Conservation (phyloP, 2,797 vertebrate genomes). For the Acipenser oxyrinchus region DNA sequence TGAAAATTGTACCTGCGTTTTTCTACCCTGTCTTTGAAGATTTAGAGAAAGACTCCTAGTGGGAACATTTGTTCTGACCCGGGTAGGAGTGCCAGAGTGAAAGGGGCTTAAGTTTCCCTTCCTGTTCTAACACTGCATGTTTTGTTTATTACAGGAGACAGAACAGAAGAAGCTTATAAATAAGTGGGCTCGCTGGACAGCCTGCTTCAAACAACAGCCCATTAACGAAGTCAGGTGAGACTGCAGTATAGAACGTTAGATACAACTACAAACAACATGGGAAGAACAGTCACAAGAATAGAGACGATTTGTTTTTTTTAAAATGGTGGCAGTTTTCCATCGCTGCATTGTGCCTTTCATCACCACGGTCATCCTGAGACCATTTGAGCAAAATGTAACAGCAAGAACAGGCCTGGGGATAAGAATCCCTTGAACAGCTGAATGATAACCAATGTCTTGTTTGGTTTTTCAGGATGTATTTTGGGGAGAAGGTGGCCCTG, state of each 20-base stretch:
- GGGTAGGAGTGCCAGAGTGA: too few species aligned
- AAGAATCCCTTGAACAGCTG: background rate
- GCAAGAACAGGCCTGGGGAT: background rate
- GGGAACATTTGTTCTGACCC: too few species aligned
- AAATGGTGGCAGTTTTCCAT: too few species aligned
- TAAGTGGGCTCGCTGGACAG: constrained; percentile 76
- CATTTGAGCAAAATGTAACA: background rate
- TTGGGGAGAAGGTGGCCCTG: constrained; percentile 88
- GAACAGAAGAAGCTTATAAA: constrained; percentile 53
- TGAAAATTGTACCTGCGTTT: background rate
- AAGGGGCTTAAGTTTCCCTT: too few species aligned
- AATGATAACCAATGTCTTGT: background rate
- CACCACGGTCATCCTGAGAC: background rate
- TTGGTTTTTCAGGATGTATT: constrained; percentile 64
- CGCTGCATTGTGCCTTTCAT: too few species aligned
- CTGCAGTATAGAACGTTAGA: background rate
- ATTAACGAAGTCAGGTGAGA: constrained; percentile 76
- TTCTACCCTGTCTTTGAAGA: background rate
- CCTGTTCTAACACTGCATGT: background rate
- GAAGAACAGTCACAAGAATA: background rate
- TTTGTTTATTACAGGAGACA: constrained; percentile 46
- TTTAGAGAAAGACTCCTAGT: constrained; percentile 2
- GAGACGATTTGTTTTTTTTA: too few species aligned
- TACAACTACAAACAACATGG: too few species aligned
- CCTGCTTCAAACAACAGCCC: constrained; percentile 59